phyloP scores from a whole-genome alignment of 2,888 invertebrate genomes.

The Ophioninae sp. region DNA sequence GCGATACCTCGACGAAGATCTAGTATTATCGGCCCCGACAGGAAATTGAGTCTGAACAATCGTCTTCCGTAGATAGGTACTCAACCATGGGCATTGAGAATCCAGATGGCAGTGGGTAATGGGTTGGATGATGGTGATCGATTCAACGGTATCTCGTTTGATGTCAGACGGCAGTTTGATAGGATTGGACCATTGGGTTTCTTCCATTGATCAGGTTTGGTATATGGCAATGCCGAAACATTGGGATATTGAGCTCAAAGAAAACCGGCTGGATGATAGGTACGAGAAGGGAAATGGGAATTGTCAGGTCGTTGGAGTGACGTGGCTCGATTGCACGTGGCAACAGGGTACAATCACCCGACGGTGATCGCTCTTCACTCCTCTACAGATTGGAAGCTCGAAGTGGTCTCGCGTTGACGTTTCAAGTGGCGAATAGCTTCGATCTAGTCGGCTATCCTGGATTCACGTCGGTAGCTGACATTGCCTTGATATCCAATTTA shows the following conservation, averaged over 20 bases:
- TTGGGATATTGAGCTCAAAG: background rate
- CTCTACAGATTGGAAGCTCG: slow-evolving; percentile 5
- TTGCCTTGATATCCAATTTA: slow-evolving; percentile 36
- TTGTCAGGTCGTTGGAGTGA: background rate
- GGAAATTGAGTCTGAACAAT: slow-evolving; percentile 61
- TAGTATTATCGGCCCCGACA: slow-evolving; percentile 52
- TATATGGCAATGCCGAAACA: background rate
- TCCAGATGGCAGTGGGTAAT: background rate
- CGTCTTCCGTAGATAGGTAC: slow-evolving; percentile 45
- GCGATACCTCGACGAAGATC: slow-evolving; percentile 47
- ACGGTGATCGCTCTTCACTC: background rate
- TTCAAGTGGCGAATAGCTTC: slow-evolving; percentile 2
- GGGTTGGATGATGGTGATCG: background rate
- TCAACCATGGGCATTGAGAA: slow-evolving; percentile 5
- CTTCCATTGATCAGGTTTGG: background rate
- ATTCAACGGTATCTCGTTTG: background rate
- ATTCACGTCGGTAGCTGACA: slow-evolving; percentile 10
- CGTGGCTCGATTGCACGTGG: slow-evolving; percentile 17
- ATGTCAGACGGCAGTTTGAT: background rate
- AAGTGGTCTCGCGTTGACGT: slow-evolving; percentile 11
- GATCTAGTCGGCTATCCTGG: background rate
- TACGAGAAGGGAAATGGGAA: background rate
- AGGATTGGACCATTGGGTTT: background rate
- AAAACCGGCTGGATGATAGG: background rate
- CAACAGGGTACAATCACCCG: slow-evolving; percentile 2